These are phyloP conservation scores for Numida meleagris DNA, from an alignment of 2,113 vertebrate species.

Conservation along the genomic window DNA sequence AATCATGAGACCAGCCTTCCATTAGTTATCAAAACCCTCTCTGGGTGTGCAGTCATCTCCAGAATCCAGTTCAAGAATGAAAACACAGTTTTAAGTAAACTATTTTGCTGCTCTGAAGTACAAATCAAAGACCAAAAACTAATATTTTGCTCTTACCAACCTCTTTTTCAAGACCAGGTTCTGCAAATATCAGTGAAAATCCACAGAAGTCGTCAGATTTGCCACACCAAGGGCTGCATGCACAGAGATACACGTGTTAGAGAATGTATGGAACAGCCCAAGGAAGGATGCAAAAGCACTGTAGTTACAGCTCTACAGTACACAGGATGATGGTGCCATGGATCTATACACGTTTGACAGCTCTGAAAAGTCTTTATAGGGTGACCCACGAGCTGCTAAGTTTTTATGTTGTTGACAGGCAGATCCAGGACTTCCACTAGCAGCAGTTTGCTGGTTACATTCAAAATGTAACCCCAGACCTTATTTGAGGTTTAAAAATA, in stretches of 20 bases:
- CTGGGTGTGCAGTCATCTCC: background rate
- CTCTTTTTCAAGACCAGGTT: slow-evolving; percentile 91
- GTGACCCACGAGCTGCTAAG: rapidly evolving
- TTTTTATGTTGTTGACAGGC: background rate
- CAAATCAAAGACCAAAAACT: background rate
- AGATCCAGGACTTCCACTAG: background rate
- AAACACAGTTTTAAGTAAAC: background rate
- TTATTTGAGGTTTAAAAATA: background rate
- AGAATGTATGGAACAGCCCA: background rate
- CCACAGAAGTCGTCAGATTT: slow-evolving; percentile 87
- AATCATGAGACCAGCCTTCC: background rate
- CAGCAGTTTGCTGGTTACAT: background rate
- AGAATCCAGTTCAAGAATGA: background rate
- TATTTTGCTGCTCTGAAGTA: background rate
- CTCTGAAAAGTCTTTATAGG: background rate
- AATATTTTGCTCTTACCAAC: slow-evolving; percentile 73
- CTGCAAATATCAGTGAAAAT: slow-evolving; percentile 89
- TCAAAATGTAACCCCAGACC: background rate
- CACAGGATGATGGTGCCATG: background rate
- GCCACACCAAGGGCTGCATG: slow-evolving; percentile 86
- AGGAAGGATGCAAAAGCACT: background rate
- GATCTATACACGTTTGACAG: background rate
- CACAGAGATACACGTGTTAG: background rate
- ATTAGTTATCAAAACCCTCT: background rate
- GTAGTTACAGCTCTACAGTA: background rate